These are phyloP conservation scores for Gasterosteus aculeatus DNA, from an alignment of 2,113 vertebrate species.

Conservation along the genomic window DNA sequence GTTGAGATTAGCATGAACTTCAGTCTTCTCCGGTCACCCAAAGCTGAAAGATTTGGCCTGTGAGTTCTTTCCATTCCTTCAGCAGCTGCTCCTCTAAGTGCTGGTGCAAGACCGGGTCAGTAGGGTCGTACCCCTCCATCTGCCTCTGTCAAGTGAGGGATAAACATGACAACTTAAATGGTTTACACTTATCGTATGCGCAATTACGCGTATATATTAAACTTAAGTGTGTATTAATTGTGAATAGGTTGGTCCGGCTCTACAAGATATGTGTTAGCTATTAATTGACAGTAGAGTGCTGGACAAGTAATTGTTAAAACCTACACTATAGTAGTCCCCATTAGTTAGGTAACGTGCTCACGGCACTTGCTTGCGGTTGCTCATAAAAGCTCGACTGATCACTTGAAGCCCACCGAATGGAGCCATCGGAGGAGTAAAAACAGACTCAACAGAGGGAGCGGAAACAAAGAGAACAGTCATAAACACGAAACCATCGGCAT, in stretches of 20 bases:
- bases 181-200: background rate
- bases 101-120: slow-evolving; percentile 30
- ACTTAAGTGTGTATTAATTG: background rate
- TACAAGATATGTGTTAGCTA: background rate
- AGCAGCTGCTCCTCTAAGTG: slow-evolving; percentile 13
- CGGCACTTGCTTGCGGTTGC: background rate
- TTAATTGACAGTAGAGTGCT: background rate
- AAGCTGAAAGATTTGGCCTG: background rate
- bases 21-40: background rate
- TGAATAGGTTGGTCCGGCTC: background rate
- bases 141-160: slow-evolving; percentile 19
- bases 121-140: slow-evolving; percentile 38
- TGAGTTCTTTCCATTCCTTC: slow-evolving; percentile 11
- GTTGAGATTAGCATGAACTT: background rate
- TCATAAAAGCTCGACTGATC: slow-evolving; percentile 24
- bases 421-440: background rate
- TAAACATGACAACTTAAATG: background rate
- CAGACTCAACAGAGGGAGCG: slow-evolving; percentile 5
- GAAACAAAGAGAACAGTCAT: background rate
- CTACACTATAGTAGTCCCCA: slow-evolving; percentile 2
- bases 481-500: background rate
- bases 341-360: slow-evolving; percentile 16
- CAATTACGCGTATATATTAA: background rate
- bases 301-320: slow-evolving; percentile 12
- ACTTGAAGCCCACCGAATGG: background rate